Evolutionary conservation across 1,140 invertebrate species (phyloP).

Genomic region (Drosophila novamexicana): DNA sequence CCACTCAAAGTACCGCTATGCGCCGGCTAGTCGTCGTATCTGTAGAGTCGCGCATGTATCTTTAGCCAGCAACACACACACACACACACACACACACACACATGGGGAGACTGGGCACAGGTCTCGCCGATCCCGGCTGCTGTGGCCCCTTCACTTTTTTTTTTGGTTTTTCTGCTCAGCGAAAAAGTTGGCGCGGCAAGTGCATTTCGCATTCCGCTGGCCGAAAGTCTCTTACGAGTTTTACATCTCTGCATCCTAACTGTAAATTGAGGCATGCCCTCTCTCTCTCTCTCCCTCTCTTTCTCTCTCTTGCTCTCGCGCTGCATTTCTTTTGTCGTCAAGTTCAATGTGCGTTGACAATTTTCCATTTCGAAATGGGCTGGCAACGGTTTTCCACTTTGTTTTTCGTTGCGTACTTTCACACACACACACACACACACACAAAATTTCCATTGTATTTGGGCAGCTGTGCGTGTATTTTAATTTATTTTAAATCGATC

Average conservation of each 20-base stretch:
- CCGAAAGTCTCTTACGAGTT: slow-evolving; percentile 77
- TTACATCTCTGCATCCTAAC: slow-evolving; percentile 76
- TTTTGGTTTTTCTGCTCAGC: slow-evolving; percentile 32
- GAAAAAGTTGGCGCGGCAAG: slow-evolving; percentile 78
- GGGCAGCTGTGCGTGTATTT: slow-evolving; percentile 74
- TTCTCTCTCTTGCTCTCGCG: slow-evolving; percentile 19
- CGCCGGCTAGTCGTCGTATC: slow-evolving; percentile 57
- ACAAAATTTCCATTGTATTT: slow-evolving; percentile 56
- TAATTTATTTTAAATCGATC: slow-evolving; percentile 79
- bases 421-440: slow-evolving; percentile 39
- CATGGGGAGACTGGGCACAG: slow-evolving; percentile 37
- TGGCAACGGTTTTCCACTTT: slow-evolving; percentile 62
- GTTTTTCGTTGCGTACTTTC: slow-evolving; percentile 60
- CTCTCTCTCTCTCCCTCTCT: not conserved
- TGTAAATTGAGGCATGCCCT: slow-evolving; percentile 73
- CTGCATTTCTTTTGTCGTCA: slow-evolving; percentile 65
- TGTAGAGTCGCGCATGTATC: slow-evolving; percentile 35
- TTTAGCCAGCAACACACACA: slow-evolving; percentile 40
- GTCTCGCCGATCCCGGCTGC: slow-evolving; percentile 43
- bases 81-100: slow-evolving; percentile 24
- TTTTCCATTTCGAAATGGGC: slow-evolving; percentile 76
- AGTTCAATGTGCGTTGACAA: slow-evolving; percentile 82
- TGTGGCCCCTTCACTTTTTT: slow-evolving; percentile 78
- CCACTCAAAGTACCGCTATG: slow-evolving; percentile 76
- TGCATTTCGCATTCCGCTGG: slow-evolving; percentile 75